phyloP scores from a whole-genome alignment of 2,113 vertebrate species.

The Aptenodytes forsteri region DNA sequence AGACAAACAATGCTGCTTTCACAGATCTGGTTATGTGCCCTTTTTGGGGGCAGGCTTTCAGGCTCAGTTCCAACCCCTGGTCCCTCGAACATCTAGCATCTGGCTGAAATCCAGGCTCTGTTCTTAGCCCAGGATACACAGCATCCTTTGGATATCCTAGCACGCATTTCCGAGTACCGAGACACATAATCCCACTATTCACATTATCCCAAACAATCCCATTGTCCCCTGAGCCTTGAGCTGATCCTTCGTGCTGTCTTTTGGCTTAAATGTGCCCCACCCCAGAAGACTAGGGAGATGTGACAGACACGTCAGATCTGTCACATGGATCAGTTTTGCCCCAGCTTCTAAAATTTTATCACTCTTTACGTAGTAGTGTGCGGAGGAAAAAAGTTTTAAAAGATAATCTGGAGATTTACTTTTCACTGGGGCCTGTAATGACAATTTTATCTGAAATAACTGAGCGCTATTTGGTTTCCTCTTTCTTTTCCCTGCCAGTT shows the following conservation, averaged over 20 bases:
- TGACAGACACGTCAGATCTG: background rate
- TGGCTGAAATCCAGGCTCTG: background rate
- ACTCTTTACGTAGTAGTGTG: background rate
- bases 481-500: background rate
- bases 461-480: background rate
- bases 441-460: slow-evolving; percentile 3
- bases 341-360: background rate
- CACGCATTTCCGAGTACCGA: background rate
- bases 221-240: background rate
- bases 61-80: background rate
- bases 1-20: background rate
- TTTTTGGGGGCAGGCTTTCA: background rate
- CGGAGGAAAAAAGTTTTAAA: background rate
- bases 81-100: background rate
- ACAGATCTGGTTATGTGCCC: background rate
- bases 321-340: background rate
- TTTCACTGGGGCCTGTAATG: background rate
- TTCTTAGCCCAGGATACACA: background rate
- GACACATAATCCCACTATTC: background rate
- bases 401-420: background rate
- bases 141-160: background rate
- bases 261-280: background rate
- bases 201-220: background rate
- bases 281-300: background rate
- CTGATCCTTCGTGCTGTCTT: background rate